Percentiles rank a stretch among this genome's conserved stretches.
These are phyloP conservation scores for Telmatherina bonti DNA, from an alignment of 2,797 vertebrate species.

Conservation along the genomic window DNA sequence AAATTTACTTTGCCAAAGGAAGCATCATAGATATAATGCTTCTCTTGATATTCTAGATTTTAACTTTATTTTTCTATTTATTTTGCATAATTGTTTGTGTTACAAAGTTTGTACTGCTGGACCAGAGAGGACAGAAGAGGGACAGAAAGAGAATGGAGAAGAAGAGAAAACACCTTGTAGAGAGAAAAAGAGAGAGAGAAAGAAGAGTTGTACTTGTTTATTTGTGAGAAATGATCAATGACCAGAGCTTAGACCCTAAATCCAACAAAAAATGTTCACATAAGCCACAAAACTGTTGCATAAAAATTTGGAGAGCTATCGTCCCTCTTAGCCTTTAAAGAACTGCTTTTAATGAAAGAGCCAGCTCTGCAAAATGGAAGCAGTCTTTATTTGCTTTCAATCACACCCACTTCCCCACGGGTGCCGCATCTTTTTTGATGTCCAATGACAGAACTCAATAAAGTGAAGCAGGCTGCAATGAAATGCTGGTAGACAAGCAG, in stretches of 20 bases:
- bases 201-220: background rate
- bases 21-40: too few relatives aligned
- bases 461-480: slow-evolving; percentile 61
- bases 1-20: too few relatives aligned
- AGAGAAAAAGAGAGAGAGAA: background rate
- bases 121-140: too few relatives aligned
- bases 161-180: too few relatives aligned
- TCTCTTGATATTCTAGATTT: too few relatives aligned
- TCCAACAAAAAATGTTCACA: background rate
- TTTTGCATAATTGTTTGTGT: too few relatives aligned
- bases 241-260: background rate
- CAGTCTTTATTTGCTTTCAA: slow-evolving; percentile 45
- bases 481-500: slow-evolving; percentile 57
- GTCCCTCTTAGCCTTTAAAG: slow-evolving; percentile 6
- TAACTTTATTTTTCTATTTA: too few relatives aligned
- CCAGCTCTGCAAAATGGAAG: slow-evolving; percentile 28
- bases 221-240: background rate
- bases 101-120: too few relatives aligned
- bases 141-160: too few relatives aligned
- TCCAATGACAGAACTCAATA: slow-evolving; percentile 68
- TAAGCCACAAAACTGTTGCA: background rate
- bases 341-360: slow-evolving; percentile 30
- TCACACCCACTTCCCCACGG: slow-evolving; percentile 52
- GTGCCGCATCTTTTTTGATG: slow-evolving; percentile 65
- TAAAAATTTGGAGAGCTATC: background rate